phyloP scores from a whole-genome alignment of 2,888 invertebrate species.

The Cerastis rubricosa region DNA sequence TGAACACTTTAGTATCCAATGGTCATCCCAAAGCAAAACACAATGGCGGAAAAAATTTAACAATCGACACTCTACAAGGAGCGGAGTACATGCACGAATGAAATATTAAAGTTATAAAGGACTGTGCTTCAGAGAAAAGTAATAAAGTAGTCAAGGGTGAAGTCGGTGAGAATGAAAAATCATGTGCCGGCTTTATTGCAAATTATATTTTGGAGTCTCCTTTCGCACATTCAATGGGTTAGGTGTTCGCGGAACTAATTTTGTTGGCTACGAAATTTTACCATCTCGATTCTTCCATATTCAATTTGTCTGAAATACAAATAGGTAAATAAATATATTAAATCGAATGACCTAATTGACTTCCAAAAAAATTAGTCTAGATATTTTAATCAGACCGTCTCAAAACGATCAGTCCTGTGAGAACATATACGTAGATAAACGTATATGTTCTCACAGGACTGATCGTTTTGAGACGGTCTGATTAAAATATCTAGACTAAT shows the following conservation, averaged over 20 bases:
- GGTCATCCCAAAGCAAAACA: constrained; percentile 67
- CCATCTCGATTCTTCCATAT: constrained; percentile 28
- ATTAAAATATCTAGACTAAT: constrained; percentile 39
- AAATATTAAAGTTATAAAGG: constrained; percentile 79
- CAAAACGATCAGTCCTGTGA: constrained; percentile 10
- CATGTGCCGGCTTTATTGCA: constrained; percentile 81
- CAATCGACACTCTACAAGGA: constrained; percentile 73
- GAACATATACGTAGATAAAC: constrained; percentile 25
- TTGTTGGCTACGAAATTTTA: constrained; percentile 50
- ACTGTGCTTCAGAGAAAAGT: constrained; percentile 80
- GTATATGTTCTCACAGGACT: constrained; percentile 16
- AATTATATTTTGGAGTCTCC: constrained; percentile 79
- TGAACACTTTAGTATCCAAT: constrained; percentile 67
- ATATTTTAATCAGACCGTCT: constrained; percentile 40
- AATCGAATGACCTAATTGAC: constrained; percentile 48
- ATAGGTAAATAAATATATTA: background rate
- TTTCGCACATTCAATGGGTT: constrained; percentile 64
- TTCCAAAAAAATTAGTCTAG: constrained; percentile 27
- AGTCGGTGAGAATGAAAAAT: constrained; percentile 79
- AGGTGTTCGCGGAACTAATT: constrained; percentile 64
- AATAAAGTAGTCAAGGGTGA: constrained; percentile 82
- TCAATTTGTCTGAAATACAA: constrained; percentile 32
- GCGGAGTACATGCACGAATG: constrained; percentile 69
- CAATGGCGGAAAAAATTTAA: constrained; percentile 75
- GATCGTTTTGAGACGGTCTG: constrained; percentile 5